Evolutionary conservation across 2,113 vertebrate genomes (phyloP).

Genomic region (Ophthalmolycus amberensis): DNA sequence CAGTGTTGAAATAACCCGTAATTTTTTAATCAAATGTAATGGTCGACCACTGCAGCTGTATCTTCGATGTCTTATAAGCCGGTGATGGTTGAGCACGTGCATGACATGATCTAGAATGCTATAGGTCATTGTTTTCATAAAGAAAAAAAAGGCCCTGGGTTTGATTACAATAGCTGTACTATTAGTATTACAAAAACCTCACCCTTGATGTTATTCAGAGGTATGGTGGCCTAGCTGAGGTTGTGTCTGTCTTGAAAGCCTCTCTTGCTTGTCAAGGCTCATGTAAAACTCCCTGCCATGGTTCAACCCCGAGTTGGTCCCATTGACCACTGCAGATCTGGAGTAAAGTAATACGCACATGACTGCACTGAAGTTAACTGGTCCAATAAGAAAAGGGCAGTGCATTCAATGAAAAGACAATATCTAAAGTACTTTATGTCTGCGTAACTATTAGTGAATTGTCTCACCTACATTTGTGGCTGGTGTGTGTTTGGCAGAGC

Average conservation of each 20-base stretch:
- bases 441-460: background rate
- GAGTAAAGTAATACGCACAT: background rate
- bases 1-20: too few relatives aligned
- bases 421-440: background rate
- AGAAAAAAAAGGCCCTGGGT: too few relatives aligned
- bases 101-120: too few relatives aligned
- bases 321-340: background rate
- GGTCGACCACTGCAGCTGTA: too few relatives aligned
- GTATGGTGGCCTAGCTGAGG: background rate
- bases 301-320: too few relatives aligned
- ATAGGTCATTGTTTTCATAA: too few relatives aligned
- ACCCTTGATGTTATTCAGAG: background rate
- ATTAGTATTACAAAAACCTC: background rate
- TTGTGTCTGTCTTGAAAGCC: background rate
- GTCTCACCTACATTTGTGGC: conserved; percentile 4
- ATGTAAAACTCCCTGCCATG: background rate
- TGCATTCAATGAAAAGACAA: background rate
- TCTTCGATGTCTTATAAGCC: too few relatives aligned
- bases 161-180: too few relatives aligned
- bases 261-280: background rate
- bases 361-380: background rate
- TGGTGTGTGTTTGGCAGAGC: conserved; percentile 24
- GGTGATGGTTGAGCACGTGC: too few relatives aligned
- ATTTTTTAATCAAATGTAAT: too few relatives aligned
- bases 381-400: background rate